Evolutionary conservation across 2,797 vertebrate genomes (phyloP), one percentile per base, ranked within the genome.

Genomic region (Onychomys arenicola): DNA sequence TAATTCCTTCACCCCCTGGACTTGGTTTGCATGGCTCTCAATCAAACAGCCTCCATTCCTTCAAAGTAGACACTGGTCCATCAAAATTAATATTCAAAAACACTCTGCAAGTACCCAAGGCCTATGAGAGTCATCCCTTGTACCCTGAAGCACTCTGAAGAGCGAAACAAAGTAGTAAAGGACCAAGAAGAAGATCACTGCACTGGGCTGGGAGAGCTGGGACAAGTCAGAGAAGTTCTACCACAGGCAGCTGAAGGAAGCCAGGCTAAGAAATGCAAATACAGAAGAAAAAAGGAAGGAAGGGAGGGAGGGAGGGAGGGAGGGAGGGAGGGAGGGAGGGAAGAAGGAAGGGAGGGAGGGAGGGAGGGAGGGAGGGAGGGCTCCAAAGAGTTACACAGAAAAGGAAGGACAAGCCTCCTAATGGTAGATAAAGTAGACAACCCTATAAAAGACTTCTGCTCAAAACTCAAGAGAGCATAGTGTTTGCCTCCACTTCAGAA

Each of bases 51-150:
- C 77, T 23, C 89, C 19, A 21, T 49, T 29, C 43, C 46, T 84
- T 80, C 93, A 85, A 83, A 96, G 75, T 17, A 87, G 52, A 78
- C 43, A 23, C 65, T 61, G 77, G 40, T 49, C 65, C 65, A 85
- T 76, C 61, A 88, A 81, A 96, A 94, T 27, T 34, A 89, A 80
- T 61, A 78, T 75, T 85, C 11, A 83, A 65, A 78, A 57, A 59
- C 12, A 90, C 29, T 84, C 32, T 78, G 65, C 61, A 55, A 73
- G 46, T 10, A 10, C 14, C 13, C 5, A 46, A 69, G 25, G 49
- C 69, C 84, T 49, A 6, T 59, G 16, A 67, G 3, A 55, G 23
- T 34, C 67, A 43, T 11, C 40, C 21, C 29, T n/a, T 71, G 73
- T 2, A 71, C 77, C 65, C 61, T 21, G 29, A 55, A 19, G 61